Evolutionary conservation across 2,888 invertebrate genomes (phyloP).

Genomic region (Terebella lapidaria): DNA sequence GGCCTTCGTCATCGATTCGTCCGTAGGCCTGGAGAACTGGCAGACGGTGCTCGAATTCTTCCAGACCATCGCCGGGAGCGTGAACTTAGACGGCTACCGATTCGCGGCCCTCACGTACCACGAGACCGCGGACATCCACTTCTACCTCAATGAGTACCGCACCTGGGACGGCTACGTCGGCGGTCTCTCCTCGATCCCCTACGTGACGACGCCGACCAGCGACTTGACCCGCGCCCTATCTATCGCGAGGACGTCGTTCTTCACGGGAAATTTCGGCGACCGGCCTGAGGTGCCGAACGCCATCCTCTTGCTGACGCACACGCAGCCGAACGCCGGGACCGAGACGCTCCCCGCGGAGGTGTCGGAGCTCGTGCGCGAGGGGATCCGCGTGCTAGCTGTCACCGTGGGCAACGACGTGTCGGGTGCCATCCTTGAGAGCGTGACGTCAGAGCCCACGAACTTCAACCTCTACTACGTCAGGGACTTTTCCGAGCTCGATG

Average conservation of each 20-base stretch:
- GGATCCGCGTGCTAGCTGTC: background rate
- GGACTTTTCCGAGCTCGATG: too few species aligned
- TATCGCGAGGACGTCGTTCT: constrained; percentile 1
- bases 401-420: background rate
- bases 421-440: background rate
- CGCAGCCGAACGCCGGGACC: background rate
- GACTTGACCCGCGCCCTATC: constrained; percentile 10
- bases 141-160: constrained; percentile 9
- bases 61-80: background rate
- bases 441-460: background rate
- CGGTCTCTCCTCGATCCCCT: background rate
- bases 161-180: background rate
- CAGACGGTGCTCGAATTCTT: background rate
- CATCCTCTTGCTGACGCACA: constrained; percentile 15
- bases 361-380: background rate
- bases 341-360: background rate
- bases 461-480: background rate
- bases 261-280: constrained; percentile 7
- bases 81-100: background rate
- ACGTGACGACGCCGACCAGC: constrained; percentile 9
- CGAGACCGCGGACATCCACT: background rate
- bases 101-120: background rate
- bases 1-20: background rate
- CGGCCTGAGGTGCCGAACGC: constrained; percentile 8
- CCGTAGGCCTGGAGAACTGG: background rate